Percentiles rank a stretch among this genome's conserved stretches.
Conservation (phyloP, 2,113 vertebrate species). For the Mormyrus iriodes region DNA sequence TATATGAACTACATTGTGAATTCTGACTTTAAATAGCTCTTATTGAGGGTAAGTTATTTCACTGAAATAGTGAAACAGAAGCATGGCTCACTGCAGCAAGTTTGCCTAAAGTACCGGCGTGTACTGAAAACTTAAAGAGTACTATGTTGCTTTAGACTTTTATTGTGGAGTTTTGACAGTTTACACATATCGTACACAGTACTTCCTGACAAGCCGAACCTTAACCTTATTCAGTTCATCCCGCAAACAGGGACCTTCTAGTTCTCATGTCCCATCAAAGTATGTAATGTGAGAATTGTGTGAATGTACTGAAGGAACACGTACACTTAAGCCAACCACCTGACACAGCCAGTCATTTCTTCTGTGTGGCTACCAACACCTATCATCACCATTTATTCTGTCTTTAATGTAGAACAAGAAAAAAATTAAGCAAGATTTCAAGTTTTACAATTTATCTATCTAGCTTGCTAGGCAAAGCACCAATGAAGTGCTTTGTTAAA, state of each 20-base stretch:
- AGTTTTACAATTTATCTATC: not conserved
- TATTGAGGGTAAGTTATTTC: not conserved
- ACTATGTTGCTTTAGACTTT: not conserved
- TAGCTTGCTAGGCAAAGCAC: not conserved
- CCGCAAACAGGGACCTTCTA: not conserved
- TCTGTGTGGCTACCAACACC: not conserved
- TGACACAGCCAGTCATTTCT: not conserved
- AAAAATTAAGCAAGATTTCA: not conserved
- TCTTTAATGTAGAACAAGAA: not conserved
- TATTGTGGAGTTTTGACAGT: no score
- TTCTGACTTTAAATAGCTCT: not conserved
- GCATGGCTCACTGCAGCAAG: not conserved
- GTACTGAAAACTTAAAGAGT: not conserved
- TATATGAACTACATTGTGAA: not conserved
- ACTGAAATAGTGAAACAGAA: no score
- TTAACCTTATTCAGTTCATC: not conserved
- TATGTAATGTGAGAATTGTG: conserved; percentile 6
- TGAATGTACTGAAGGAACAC: not conserved
- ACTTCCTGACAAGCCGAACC: not conserved
- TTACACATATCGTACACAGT: not conserved
- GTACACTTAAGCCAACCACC: not conserved
- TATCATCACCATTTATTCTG: not conserved
- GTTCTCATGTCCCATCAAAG: not conserved
- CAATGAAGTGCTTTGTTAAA: not conserved
- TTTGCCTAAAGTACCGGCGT: not conserved